phyloP scores from a whole-genome alignment of 2,113 vertebrate species.

The Cheilinus undulatus region DNA sequence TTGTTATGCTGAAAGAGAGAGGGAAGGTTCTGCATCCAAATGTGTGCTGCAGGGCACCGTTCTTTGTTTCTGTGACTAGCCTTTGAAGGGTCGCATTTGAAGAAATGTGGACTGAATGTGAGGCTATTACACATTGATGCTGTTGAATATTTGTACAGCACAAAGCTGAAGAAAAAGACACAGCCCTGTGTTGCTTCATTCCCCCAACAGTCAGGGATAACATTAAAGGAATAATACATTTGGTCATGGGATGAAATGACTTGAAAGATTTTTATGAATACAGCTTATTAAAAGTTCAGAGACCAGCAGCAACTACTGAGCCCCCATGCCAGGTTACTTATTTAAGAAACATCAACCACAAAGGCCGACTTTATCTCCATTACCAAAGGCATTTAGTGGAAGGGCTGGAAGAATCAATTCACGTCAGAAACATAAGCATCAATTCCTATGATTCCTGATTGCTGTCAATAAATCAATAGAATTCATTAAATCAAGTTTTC shows the following conservation, averaged over 20 bases:
- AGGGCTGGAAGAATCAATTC: too few species aligned
- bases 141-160: constrained; percentile 15
- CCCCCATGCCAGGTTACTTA: not conserved
- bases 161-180: not conserved
- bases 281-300: not conserved
- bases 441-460: too few species aligned
- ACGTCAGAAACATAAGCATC: too few species aligned
- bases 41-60: constrained; percentile 69
- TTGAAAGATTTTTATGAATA: not conserved
- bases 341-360: not conserved
- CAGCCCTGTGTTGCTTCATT: constrained; percentile 1
- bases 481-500: too few species aligned
- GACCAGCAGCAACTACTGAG: not conserved
- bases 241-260: constrained; percentile 6
- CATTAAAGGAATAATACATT: not conserved
- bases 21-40: constrained; percentile 70
- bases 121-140: constrained; percentile 18
- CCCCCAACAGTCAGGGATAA: not conserved
- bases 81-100: constrained; percentile 44
- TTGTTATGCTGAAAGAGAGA: constrained; percentile 71
- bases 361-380: not conserved
- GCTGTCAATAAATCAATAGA: too few species aligned
- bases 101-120: constrained; percentile 5
- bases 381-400: too few species aligned
- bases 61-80: constrained; percentile 63